Conservation (phyloP, 1,140 invertebrate species). For the Lepidurus packardi region DNA sequence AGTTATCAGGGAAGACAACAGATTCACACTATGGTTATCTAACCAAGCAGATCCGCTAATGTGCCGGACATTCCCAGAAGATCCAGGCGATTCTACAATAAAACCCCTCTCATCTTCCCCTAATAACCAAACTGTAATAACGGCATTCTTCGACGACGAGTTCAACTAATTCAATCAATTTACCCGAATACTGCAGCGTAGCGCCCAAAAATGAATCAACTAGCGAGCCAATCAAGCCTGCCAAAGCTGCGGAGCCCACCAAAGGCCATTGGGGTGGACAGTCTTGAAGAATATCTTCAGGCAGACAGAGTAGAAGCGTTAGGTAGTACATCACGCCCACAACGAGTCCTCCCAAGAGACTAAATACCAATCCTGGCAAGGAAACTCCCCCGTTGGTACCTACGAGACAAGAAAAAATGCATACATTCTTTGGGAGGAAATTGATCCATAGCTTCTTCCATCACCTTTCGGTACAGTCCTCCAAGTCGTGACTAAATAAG, state of each 20-base stretch:
- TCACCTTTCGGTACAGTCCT: constrained; percentile 68
- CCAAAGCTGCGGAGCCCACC: constrained; percentile 60
- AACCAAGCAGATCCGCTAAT: constrained; percentile 70
- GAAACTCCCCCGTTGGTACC: constrained; percentile 81
- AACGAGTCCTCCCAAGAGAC: constrained; percentile 64
- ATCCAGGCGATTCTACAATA: constrained; percentile 66
- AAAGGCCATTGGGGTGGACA: constrained; percentile 76
- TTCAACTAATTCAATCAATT: constrained; percentile 32
- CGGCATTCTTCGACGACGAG: not conserved
- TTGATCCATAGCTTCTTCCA: not conserved
- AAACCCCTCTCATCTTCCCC: constrained; percentile 57
- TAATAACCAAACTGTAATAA: constrained; percentile 37
- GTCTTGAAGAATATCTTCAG: constrained; percentile 51
- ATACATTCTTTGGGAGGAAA: constrained; percentile 1
- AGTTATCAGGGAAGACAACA: constrained; percentile 70
- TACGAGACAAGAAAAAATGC: constrained; percentile 38
- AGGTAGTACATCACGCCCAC: constrained; percentile 71
- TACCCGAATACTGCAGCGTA: constrained; percentile 78
- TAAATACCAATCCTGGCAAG: constrained; percentile 61
- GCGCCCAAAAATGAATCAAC: constrained; percentile 80
- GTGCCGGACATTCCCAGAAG: constrained; percentile 57
- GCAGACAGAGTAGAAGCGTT: constrained; percentile 57
- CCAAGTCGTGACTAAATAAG: constrained; percentile 68
- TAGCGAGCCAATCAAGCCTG: constrained; percentile 71
- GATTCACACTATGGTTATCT: constrained; percentile 88